Conservation (phyloP, 2,797 vertebrate genomes). For the Gobionotothen gibberifrons region DNA sequence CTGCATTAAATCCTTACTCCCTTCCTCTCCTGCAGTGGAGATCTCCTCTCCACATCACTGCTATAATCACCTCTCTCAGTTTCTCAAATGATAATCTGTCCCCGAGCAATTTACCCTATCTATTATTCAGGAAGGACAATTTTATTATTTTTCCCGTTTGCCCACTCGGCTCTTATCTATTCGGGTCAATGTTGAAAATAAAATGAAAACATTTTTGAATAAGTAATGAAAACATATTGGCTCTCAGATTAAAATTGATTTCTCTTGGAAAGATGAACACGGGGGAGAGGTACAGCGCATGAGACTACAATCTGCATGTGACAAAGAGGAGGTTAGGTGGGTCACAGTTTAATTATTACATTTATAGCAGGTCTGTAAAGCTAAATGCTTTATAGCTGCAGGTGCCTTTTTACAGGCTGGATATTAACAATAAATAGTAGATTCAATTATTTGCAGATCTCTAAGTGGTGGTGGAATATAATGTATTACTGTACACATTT, state of each 20-base stretch:
- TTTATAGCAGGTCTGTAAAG: slow-evolving; percentile 13
- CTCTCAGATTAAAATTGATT: slow-evolving; percentile 57
- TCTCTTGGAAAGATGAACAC: slow-evolving; percentile 20
- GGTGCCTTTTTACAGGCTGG: slow-evolving; percentile 25
- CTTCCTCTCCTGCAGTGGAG: slow-evolving; percentile 10
- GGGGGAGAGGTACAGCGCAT: background rate
- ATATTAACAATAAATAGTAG: slow-evolving; percentile 24
- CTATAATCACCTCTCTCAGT: slow-evolving; percentile 57
- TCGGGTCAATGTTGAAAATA: slow-evolving; percentile 54
- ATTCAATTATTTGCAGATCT: slow-evolving; percentile 30
- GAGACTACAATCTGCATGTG: slow-evolving; percentile 27
- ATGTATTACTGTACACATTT: background rate
- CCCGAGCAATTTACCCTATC: slow-evolving; percentile 52
- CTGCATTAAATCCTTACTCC: background rate
- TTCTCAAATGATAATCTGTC: slow-evolving; percentile 62
- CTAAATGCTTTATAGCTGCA: slow-evolving; percentile 43
- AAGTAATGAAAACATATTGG: slow-evolving; percentile 62
- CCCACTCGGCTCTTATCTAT: slow-evolving; percentile 56
- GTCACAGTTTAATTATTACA: slow-evolving; percentile 35
- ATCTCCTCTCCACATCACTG: slow-evolving; percentile 39
- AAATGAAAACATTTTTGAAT: slow-evolving; percentile 64
- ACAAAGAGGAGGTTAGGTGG: slow-evolving; percentile 34
- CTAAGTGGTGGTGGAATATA: slow-evolving; percentile 2
- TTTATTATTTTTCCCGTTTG: slow-evolving; percentile 39
- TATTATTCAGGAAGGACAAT: slow-evolving; percentile 63